Base-by-base conservation (phyloP, 2,113 vertebrate species). In the Tragelaphus imberbis region DNA sequence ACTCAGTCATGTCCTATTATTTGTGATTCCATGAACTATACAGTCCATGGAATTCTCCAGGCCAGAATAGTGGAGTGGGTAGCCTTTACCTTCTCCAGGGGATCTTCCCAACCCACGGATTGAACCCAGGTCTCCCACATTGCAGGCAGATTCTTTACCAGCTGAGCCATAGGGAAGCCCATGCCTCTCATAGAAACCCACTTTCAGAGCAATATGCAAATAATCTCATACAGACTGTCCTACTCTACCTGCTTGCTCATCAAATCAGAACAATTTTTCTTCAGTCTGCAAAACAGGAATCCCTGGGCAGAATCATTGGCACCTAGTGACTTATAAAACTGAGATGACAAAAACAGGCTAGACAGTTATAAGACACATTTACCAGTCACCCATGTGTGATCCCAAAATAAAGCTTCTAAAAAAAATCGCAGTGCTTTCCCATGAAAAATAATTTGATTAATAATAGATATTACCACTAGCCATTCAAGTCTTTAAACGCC, bases 361-460 rank as follows among this genome's bases (percentile, higher is more conserved):
- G 40, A 55, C 71, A 63, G 82, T 84, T 51, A 75, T 5, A 91
- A 94, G 47, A 47, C 33, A 65, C 25, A 49, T 65, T 94, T 92
- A 77, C 53, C 27, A 51, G 44, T 61, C 80, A 87, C 25, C 23
- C 40, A 61, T 80, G n/a, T 55, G 5, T 61, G 84, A 36, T 40
- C 49, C 33, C 86, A 92, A 16, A 87, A 92, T 84, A 16, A 61
- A 95, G 44, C 87, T 94, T 53, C 87, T 17, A 44, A 71, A 44
- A 59, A 86, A 44, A 77, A 49, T 47, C 51, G 90, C n/a, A 80
- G 9, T 96, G 40, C 75, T 89, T 97, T 92, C 53, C 82, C 82
- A 94, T 90, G 53, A 77, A 90, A 13, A 96, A 95, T 88, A 96
- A 94, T 93, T 93, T 93, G 92, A 96, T 97, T 94, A 97, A 80